A percentile compares a stretch with the other conserved stretches of the same genome.
Conservation (phyloP, 2,888 invertebrate species). For the Perizoma flavofasciatum region DNA sequence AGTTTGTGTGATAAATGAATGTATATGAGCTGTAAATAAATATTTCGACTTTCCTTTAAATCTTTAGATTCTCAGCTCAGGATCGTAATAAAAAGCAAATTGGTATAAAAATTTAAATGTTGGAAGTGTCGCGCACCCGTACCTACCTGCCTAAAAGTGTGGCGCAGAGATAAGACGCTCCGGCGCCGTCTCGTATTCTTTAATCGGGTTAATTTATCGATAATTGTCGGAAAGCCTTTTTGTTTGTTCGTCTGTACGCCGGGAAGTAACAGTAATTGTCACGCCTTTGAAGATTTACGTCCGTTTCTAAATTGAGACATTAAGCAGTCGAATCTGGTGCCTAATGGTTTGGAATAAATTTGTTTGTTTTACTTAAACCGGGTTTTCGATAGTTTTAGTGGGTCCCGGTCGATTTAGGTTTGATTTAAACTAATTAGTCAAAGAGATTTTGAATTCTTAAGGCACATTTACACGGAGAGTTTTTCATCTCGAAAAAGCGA, state of each 20-base stretch:
- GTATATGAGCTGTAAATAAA: too few relatives aligned
- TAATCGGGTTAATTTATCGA: constrained; percentile 84
- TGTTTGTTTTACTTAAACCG: constrained; percentile 79
- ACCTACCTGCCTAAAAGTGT: constrained; percentile 80
- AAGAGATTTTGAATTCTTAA: constrained; percentile 5
- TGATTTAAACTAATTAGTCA: constrained; percentile 58
- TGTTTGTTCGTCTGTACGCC: constrained; percentile 74
- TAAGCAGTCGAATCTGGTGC: constrained; percentile 81
- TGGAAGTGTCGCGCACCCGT: constrained; percentile 56
- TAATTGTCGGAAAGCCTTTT: constrained; percentile 84
- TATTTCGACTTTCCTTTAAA: constrained; percentile 16
- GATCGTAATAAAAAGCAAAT: constrained; percentile 76
- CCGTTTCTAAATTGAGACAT: constrained; percentile 84
- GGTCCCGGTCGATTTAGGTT: constrained; percentile 52
- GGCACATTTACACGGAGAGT: too few relatives aligned
- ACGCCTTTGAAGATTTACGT: constrained; percentile 84
- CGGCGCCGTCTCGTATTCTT: constrained; percentile 81
- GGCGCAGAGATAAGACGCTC: constrained; percentile 76
- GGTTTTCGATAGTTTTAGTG: constrained; percentile 69
- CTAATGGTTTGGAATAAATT: constrained; percentile 83
- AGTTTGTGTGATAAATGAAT: too few relatives aligned
- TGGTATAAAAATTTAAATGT: constrained; percentile 73
- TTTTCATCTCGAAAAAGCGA: too few relatives aligned
- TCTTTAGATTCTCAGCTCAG: constrained; percentile 41
- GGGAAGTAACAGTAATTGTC: constrained; percentile 84